Percentiles rank a stretch among this genome's conserved stretches.
These are phyloP conservation scores for Sialia sialis DNA, from an alignment of 2,113 vertebrate genomes.

Conservation along the genomic window DNA sequence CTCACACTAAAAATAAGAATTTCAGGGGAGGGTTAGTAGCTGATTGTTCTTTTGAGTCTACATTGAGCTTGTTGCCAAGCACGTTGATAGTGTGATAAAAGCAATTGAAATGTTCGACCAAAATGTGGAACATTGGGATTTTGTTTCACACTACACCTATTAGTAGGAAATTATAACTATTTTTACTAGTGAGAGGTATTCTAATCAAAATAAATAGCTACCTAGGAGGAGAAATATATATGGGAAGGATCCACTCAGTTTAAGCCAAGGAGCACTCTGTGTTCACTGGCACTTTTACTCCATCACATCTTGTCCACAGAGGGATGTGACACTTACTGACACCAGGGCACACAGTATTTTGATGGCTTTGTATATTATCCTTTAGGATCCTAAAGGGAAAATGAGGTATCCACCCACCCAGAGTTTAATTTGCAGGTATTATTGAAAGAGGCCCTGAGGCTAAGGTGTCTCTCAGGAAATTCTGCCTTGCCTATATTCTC, in stretches of 20 bases:
- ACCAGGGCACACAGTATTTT: neutral
- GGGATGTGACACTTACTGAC: neutral
- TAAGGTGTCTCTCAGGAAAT: neutral
- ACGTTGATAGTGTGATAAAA: neutral
- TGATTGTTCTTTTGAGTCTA: neutral
- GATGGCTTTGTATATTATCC: neutral
- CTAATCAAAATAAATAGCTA: neutral
- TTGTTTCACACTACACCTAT: neutral
- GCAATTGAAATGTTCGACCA: neutral
- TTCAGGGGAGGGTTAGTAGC: neutral
- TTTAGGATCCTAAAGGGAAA: neutral
- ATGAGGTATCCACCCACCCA: neutral
- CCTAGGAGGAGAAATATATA: neutral
- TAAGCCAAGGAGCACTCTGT: neutral
- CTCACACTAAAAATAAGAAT: neutral
- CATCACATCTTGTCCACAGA: accelerated
- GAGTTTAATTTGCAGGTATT: neutral
- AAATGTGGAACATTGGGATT: neutral
- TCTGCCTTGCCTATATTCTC: neutral
- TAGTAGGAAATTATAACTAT: neutral
- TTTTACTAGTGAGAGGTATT: neutral
- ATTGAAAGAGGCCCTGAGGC: neutral
- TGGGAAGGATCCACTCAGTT: neutral
- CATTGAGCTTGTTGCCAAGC: neutral
- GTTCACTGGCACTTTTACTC: accelerated